Percentiles rank a stretch among this genome's conserved stretches.
Evolutionary conservation across 2,888 invertebrate genomes (phyloP).

Genomic region (Fragum fragum): DNA sequence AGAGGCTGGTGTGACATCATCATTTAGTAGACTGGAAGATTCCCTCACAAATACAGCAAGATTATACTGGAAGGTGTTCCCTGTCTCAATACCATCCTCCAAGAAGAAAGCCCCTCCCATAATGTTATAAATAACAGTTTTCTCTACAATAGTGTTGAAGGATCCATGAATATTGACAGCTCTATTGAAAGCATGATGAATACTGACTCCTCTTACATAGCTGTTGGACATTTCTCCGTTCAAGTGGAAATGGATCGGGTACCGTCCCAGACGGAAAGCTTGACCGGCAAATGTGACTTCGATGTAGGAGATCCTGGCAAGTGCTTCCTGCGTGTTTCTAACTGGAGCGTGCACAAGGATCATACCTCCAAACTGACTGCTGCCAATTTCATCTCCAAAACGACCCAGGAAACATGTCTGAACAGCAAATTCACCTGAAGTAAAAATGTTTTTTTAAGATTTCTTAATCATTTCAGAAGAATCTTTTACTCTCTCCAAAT

Average conservation of each 20-base stretch:
- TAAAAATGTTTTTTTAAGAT: too few relatives aligned
- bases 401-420: constrained; percentile 86
- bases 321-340: constrained; percentile 61
- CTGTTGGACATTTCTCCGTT: constrained; percentile 81
- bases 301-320: constrained; percentile 73
- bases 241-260: constrained; percentile 85
- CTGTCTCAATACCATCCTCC: constrained; percentile 85
- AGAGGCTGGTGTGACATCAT: constrained; percentile 86
- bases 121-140: constrained; percentile 82
- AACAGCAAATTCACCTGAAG: constrained; percentile 82
- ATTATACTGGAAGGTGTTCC: constrained; percentile 82
- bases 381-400: constrained; percentile 84
- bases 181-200: constrained; percentile 83
- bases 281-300: constrained; percentile 83
- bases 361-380: constrained; percentile 83
- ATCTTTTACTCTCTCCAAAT: too few relatives aligned
- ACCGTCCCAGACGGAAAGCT: constrained; percentile 84
- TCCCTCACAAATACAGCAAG: constrained; percentile 81
- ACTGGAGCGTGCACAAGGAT: constrained; percentile 78
- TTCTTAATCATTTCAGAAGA: too few relatives aligned
- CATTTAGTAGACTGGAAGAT: constrained; percentile 83
- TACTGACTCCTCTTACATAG: constrained; percentile 81
- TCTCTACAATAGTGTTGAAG: constrained; percentile 77
- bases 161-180: constrained; percentile 85
- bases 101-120: constrained; percentile 86